phyloP scores from a whole-genome alignment of 2,888 invertebrate genomes.

The Drosophila nr. medialis region DNA sequence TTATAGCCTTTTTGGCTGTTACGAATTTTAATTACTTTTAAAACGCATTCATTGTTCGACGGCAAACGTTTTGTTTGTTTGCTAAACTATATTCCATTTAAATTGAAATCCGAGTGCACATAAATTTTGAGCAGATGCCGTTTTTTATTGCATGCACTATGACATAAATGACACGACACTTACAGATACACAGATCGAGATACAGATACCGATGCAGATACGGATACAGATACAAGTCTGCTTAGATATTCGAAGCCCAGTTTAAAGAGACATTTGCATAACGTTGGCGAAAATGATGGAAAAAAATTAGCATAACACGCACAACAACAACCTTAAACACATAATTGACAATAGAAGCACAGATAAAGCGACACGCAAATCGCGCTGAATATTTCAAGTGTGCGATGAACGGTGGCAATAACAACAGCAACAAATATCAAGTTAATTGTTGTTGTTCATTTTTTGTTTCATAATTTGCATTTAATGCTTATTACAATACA shows the following conservation, averaged over 20 bases:
- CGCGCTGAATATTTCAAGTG: conserved; percentile 34
- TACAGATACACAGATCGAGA: conserved; percentile 42
- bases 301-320: conserved; percentile 51
- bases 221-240: conserved; percentile 32
- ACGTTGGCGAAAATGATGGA: conserved; percentile 52
- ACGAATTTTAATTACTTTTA: conserved; percentile 64
- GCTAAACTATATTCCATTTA: conserved; percentile 46
- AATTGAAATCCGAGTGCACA: conserved; percentile 55
- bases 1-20: conserved; percentile 48
- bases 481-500: conserved; percentile 15
- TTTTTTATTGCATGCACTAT: conserved; percentile 27
- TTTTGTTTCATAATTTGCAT: conserved; percentile 10
- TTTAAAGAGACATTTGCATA: conserved; percentile 55
- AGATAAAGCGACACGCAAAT: conserved; percentile 36
- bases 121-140: conserved; percentile 52
- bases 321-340: conserved; percentile 36
- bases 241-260: conserved; percentile 30
- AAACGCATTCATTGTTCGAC: conserved; percentile 64
- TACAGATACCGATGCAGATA: conserved; percentile 25
- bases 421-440: conserved; percentile 13
- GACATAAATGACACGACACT: conserved; percentile 63
- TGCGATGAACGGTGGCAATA: conserved; percentile 1
- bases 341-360: conserved; percentile 43
- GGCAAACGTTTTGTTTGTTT: conserved; percentile 64
- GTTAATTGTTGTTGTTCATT: conserved; percentile 8